These are phyloP conservation scores for Oceanites oceanicus DNA, from an alignment of 2,113 vertebrate species.

Conservation along the genomic window DNA sequence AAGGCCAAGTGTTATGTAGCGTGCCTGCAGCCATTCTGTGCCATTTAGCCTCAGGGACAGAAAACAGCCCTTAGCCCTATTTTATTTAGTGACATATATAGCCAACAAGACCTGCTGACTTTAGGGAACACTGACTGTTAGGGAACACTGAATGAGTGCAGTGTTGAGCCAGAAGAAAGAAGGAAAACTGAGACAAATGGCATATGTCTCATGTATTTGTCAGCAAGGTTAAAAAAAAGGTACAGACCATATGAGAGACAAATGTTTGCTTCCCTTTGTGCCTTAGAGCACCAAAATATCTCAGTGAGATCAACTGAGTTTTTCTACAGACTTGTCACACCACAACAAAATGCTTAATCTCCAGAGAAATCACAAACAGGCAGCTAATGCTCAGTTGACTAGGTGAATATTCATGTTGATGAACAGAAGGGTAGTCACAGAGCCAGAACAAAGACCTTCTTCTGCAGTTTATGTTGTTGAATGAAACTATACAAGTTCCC, in stretches of 20 bases:
- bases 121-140: no score
- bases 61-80: not conserved
- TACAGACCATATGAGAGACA: not conserved
- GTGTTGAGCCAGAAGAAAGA: not conserved
- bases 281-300: not conserved
- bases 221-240: constrained; percentile 13
- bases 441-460: not conserved
- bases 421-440: not conserved
- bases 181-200: constrained; percentile 15
- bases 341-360: not conserved
- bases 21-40: not conserved
- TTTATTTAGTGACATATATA: constrained; percentile 5
- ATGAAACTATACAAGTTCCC: not conserved
- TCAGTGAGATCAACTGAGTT: not conserved
- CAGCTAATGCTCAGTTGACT: not conserved
- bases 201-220: not conserved
- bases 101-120: not conserved
- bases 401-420: constrained; percentile 2
- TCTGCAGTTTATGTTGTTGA: not conserved
- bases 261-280: constrained; percentile 18
- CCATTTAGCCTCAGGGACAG: not conserved
- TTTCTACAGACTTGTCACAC: constrained; percentile 38
- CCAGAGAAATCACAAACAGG: constrained; percentile 7
- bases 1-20: not conserved
- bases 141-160: not conserved